Evolutionary conservation across 1,140 invertebrate species (phyloP).

Genomic region (Drosophila simulans): DNA sequence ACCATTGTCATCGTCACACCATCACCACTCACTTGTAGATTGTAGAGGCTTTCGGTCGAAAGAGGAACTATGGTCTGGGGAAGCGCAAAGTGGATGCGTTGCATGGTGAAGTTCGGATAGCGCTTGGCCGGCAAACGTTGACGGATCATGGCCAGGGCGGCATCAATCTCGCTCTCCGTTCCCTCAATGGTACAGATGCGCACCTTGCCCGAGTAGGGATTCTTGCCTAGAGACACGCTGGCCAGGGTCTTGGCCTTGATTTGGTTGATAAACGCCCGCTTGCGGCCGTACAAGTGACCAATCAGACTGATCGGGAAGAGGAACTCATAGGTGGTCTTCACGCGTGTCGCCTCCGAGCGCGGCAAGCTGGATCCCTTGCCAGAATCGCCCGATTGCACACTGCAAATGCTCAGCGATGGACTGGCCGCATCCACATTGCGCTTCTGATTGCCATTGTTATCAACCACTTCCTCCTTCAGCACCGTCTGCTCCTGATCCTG

Average conservation of each 20-base stretch:
- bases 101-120: conserved; percentile 91
- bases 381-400: conserved; percentile 81
- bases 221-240: conserved; percentile 91
- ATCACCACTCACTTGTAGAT: conserved; percentile 72
- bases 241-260: conserved; percentile 92
- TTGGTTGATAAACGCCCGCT: conserved; percentile 91
- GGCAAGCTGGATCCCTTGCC: conserved; percentile 83
- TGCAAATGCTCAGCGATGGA: conserved; percentile 82
- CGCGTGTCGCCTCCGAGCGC: conserved; percentile 74
- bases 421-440: conserved; percentile 79
- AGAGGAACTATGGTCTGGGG: conserved; percentile 84
- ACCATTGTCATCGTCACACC: conserved; percentile 12
- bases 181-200: conserved; percentile 95
- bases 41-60: conserved; percentile 74
- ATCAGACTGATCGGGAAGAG: conserved; percentile 91
- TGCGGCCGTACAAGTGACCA: conserved; percentile 94
- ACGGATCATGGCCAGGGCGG: conserved; percentile 92
- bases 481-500: conserved; percentile 8
- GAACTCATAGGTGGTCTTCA: conserved; percentile 89
- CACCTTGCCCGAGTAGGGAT: conserved; percentile 88
- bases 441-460: conserved; percentile 66
- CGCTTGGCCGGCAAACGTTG: conserved; percentile 92
- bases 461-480: conserved; percentile 8
- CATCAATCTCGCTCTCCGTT: conserved; percentile 89
- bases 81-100: conserved; percentile 89